phyloP scores from a whole-genome alignment of 2,113 vertebrate species.

The Rhinoderma darwinii region DNA sequence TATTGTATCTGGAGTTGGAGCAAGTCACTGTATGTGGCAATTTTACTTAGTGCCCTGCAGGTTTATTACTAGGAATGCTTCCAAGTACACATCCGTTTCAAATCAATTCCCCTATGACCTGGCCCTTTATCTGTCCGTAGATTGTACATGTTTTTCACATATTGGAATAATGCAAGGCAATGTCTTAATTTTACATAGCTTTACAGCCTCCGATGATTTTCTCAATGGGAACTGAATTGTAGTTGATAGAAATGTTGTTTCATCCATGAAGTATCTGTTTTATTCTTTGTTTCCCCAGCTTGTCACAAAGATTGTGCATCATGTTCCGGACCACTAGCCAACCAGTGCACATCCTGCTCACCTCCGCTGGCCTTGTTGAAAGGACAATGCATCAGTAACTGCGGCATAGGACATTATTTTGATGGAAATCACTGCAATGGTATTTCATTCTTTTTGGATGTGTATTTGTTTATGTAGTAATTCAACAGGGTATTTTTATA shows the following conservation, averaged over 20 bases:
- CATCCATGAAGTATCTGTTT: slow-evolving; percentile 17
- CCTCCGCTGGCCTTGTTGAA: slow-evolving; percentile 70
- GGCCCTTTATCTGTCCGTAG: background rate
- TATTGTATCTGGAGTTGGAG: background rate
- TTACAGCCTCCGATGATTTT: background rate
- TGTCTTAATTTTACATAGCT: background rate
- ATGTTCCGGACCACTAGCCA: slow-evolving; percentile 80
- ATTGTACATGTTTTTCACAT: background rate
- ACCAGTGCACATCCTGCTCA: slow-evolving; percentile 82
- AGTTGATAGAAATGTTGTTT: background rate
- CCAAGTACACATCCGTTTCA: background rate
- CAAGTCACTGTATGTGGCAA: background rate
- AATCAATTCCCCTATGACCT: background rate
- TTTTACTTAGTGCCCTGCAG: too few relatives aligned
- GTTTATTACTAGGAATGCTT: background rate
- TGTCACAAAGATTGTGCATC: slow-evolving; percentile 84
- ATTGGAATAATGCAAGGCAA: background rate
- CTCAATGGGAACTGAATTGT: background rate
- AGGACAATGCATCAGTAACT: slow-evolving; percentile 82
- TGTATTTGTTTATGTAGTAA: background rate
- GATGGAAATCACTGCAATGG: slow-evolving; percentile 80
- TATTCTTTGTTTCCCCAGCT: slow-evolving; percentile 68
- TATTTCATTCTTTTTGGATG: slow-evolving; percentile 61
- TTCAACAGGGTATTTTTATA: background rate
- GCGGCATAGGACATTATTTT: slow-evolving; percentile 84